Base-by-base conservation (phyloP, 2,113 vertebrate species). In the Chaetura pelagica region DNA sequence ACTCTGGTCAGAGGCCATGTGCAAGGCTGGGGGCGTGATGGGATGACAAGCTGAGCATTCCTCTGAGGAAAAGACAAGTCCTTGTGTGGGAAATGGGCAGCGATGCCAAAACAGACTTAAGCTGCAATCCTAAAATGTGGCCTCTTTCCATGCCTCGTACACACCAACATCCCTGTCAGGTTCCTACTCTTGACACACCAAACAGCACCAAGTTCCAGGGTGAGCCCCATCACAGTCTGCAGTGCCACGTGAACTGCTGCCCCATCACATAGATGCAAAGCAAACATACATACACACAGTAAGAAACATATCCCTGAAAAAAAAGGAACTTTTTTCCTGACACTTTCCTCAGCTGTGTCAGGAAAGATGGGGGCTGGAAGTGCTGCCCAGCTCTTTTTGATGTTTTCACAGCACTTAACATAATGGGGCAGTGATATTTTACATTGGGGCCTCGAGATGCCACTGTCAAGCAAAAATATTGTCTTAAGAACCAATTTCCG, bases 401-500 rank as follows among this genome's bases (percentile, higher is more conserved):
- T 71, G 89, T 81, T 89, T 91, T 90, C 18, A 32, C 55, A 77
- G 69, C 61, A 57, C 84, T 92, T 81, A 40, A 49, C 58, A 26
- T 58, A 77, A 73, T 14, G 35, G 76, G n/a, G 58, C 59, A 79
- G 34, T 6, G 14, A 42, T 76, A 35, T 76, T 85, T 87, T 52
- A 40, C 57, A 26, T 4, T 0, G 0, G 10, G 54, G 64, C 84
- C 54, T 84, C 3, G 44, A 49, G 66, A 21, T 93, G 78, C 58
- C 76, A 30, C 61, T 63, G 55, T 34, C 67, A 84, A 85, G 40
- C 32, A 44, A 90, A 94, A 96, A 86, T 78, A 86, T 81, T 90
- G 38, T 58, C 42, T 81, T 74, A 84, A 96, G 79, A 63, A 63
- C 75, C 24, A 34, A 84, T 92, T 95, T 95, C 93, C 76, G 2